Conservation (phyloP, 2,888 invertebrate species). For the Crematogaster levior region DNA sequence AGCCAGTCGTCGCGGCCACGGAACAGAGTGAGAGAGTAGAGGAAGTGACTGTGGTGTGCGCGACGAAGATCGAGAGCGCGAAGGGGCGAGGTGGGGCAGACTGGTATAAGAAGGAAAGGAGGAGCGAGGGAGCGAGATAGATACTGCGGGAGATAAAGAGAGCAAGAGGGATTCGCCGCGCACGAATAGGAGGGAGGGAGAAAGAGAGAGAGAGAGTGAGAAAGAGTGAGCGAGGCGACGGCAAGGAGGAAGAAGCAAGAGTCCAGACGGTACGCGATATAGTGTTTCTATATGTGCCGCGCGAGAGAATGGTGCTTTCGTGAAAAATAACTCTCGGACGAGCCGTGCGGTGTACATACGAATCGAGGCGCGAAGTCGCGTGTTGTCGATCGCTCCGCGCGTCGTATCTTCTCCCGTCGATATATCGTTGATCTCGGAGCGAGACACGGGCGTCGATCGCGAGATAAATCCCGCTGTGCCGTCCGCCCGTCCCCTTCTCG, state of each 20-base stretch:
- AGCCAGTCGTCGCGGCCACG: constrained; percentile 39
- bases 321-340: constrained; percentile 48
- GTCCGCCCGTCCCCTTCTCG: not conserved
- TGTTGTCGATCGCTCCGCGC: not conserved
- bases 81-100: constrained; percentile 52
- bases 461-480: constrained; percentile 22
- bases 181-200: constrained; percentile 58
- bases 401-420: not conserved
- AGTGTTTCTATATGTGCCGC: constrained; percentile 62
- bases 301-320: constrained; percentile 49
- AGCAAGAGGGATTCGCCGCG: constrained; percentile 39
- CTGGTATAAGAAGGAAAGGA: constrained; percentile 42
- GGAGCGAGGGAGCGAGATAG: constrained; percentile 52
- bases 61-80: constrained; percentile 43
- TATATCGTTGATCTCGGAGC: constrained; percentile 15
- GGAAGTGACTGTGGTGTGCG: constrained; percentile 58
- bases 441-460: constrained; percentile 21
- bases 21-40: constrained; percentile 49
- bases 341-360: not conserved
- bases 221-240: constrained; percentile 56
- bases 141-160: not conserved
- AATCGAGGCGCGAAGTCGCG: constrained; percentile 5
- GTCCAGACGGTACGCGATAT: constrained; percentile 53
- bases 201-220: constrained; percentile 22
- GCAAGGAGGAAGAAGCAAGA: constrained; percentile 59